A percentile compares a stretch with the other conserved stretches of the same genome.
Conservation (phyloP, 2,797 vertebrate species). For the Epinephelus malabaricus region DNA sequence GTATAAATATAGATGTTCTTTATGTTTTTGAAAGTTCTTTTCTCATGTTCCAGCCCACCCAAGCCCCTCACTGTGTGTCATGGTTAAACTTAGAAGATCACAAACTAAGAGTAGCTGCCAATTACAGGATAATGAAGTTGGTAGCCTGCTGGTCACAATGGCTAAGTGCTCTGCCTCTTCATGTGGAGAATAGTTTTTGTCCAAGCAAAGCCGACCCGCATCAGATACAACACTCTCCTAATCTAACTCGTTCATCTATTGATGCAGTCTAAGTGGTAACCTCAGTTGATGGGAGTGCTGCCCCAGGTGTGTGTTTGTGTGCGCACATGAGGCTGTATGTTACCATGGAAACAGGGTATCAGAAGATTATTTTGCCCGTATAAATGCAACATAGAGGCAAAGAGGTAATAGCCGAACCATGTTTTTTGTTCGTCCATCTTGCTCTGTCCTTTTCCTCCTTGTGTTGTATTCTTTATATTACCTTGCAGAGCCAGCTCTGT, state of each 20-base stretch:
- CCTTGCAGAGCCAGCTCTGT: constrained; percentile 31
- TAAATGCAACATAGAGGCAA: constrained; percentile 10
- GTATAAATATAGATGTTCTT: neutral
- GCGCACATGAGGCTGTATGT: constrained; percentile 7
- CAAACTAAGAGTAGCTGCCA: neutral
- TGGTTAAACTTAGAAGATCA: neutral
- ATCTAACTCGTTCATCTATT: constrained; percentile 50
- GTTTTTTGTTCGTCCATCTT: constrained; percentile 16
- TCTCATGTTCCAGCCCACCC: neutral
- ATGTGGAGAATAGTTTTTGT: constrained; percentile 8
- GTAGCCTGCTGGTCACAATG: constrained; percentile 4
- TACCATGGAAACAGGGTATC: constrained; percentile 65
- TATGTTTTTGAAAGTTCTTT: neutral
- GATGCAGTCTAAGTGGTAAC: constrained; percentile 44
- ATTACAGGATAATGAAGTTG: neutral
- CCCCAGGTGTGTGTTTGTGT: constrained; percentile 36
- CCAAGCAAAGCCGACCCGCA: neutral
- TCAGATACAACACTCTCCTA: constrained; percentile 22
- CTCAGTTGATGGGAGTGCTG: constrained; percentile 9
- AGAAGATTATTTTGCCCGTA: constrained; percentile 33
- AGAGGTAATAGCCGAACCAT: constrained; percentile 8
- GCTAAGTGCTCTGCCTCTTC: constrained; percentile 2
- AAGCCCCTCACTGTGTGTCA: neutral
- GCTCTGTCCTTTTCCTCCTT: constrained; percentile 19
- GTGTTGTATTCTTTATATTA: constrained; percentile 30